Percentiles rank a stretch among this genome's conserved stretches.
These are phyloP conservation scores for Gonocerus acuteangulatus DNA, from an alignment of 2,888 invertebrate species.

Conservation along the genomic window DNA sequence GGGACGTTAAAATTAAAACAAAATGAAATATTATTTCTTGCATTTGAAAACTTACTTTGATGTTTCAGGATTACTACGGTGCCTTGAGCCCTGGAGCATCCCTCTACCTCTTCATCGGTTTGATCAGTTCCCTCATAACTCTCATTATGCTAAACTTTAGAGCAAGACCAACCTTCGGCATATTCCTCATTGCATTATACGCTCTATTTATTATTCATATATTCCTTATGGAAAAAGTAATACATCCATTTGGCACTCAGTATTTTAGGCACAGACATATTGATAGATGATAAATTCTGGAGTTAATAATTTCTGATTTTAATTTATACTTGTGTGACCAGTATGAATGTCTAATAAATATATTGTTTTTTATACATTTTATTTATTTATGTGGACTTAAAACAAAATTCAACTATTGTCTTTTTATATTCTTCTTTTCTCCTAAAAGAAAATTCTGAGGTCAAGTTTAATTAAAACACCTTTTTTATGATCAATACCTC, in stretches of 20 bases:
- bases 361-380: too few species aligned
- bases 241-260: constrained; percentile 10
- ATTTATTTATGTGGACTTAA: too few species aligned
- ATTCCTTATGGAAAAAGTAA: not conserved
- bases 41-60: not conserved
- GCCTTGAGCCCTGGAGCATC: not conserved
- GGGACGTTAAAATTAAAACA: too few species aligned
- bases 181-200: constrained; percentile 3
- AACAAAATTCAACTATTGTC: too few species aligned
- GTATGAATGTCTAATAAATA: too few species aligned
- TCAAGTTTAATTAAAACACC: too few species aligned
- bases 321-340: too few species aligned
- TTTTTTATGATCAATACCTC: too few species aligned
- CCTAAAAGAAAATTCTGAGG: too few species aligned
- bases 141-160: not conserved
- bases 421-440: too few species aligned
- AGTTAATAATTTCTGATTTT: too few species aligned
- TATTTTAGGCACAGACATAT: not conserved
- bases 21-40: not conserved
- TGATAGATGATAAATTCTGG: too few species aligned
- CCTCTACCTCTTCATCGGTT: not conserved
- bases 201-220: not conserved
- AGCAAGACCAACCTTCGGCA: constrained; percentile 3
- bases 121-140: not conserved
- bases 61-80: constrained; percentile 8